Percentiles rank a stretch among this genome's conserved stretches.
Evolutionary conservation across 2,888 invertebrate species (phyloP).

Genomic region (Eristalinus sepulchralis): DNA sequence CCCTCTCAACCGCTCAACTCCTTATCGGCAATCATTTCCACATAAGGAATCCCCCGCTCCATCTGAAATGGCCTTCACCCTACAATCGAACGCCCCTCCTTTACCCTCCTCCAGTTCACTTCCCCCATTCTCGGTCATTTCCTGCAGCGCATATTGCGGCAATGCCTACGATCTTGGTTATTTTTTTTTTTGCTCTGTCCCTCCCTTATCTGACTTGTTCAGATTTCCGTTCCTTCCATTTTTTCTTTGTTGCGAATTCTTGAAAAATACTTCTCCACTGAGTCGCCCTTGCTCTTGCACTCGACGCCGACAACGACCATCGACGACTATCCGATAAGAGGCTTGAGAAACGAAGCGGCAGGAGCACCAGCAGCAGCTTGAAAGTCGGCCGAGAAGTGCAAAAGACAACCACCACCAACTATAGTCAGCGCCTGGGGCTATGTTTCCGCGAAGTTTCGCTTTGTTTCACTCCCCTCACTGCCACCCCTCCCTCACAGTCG

Average conservation of each 20-base stretch:
- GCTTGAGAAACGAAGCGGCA: not conserved
- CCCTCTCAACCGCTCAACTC: not conserved
- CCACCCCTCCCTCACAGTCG: not conserved
- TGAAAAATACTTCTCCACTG: not conserved
- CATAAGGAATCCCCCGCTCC: not conserved
- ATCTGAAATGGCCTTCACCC: not conserved
- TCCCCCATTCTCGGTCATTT: not conserved
- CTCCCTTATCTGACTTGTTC: not conserved
- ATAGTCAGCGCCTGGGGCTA: not conserved
- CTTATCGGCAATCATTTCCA: not conserved
- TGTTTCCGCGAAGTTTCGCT: constrained; percentile 22
- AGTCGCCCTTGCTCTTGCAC: not conserved
- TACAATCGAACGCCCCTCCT: not conserved
- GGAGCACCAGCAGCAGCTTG: not conserved
- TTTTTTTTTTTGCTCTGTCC: not conserved
- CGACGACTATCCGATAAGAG: not conserved
- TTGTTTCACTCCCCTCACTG: constrained; percentile 12
- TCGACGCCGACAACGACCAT: too few relatives aligned
- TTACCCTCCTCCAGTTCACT: not conserved
- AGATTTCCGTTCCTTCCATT: not conserved
- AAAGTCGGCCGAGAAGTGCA: not conserved
- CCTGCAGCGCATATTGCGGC: not conserved
- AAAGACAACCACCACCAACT: not conserved
- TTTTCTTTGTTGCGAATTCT: not conserved
- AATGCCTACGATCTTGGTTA: too few relatives aligned